Evolutionary conservation across 1,140 invertebrate species (phyloP).

Genomic region (Saccostrea cuccullata): DNA sequence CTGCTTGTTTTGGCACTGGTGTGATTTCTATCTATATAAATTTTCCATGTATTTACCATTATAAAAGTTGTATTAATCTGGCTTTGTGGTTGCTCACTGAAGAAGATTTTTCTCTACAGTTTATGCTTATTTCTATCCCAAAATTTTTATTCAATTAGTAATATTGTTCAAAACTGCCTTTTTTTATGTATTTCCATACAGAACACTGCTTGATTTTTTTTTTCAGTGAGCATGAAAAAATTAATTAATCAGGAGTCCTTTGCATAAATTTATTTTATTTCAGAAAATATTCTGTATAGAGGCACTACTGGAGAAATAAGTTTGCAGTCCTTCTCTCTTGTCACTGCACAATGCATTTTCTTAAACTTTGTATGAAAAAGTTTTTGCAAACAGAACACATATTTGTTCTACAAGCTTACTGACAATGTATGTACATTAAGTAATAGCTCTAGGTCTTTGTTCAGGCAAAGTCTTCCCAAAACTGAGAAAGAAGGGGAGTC

Average conservation of each 20-base stretch:
- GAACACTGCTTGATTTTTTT: too few relatives aligned
- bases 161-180: too few relatives aligned
- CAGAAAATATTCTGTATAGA: background rate
- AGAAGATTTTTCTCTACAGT: background rate
- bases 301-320: constrained; percentile 40
- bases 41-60: background rate
- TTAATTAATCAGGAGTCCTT: background rate
- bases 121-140: background rate
- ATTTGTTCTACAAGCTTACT: background rate
- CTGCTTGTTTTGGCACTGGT: background rate
- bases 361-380: background rate
- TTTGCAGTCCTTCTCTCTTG: background rate
- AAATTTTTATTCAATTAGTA: background rate
- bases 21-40: background rate
- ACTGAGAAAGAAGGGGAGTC: constrained; percentile 81
- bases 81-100: background rate
- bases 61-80: background rate
- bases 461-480: constrained; percentile 87
- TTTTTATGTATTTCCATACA: too few relatives aligned
- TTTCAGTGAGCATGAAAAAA: background rate
- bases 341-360: background rate
- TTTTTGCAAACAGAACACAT: background rate
- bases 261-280: background rate
- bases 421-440: background rate
- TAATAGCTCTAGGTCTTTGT: constrained; percentile 42